These are phyloP conservation scores for Parapristionchus giblindavisi DNA, from an alignment of 2,888 invertebrate genomes.

Conservation along the genomic window DNA sequence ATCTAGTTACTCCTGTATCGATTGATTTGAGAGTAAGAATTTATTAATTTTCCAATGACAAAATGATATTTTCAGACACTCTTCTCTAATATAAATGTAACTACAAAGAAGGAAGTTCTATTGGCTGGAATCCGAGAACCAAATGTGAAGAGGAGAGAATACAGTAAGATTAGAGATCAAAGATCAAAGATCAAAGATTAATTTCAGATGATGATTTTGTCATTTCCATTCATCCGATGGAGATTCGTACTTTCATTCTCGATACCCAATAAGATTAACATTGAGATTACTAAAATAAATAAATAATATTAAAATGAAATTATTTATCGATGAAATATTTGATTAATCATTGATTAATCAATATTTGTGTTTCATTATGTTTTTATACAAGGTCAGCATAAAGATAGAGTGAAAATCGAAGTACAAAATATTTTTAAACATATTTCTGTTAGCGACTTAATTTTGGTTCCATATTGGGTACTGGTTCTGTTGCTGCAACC, in stretches of 20 bases:
- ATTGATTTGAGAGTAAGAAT: constrained; percentile 69
- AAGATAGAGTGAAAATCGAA: too few relatives aligned
- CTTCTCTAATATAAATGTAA: constrained; percentile 48
- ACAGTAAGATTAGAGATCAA: constrained; percentile 2
- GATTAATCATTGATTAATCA: too few relatives aligned
- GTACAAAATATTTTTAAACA: too few relatives aligned
- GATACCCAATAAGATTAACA: neutral
- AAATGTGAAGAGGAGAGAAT: neutral
- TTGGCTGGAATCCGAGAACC: constrained; percentile 47
- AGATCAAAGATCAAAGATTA: neutral
- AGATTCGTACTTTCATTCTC: constrained; percentile 49
- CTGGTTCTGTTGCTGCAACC: too few relatives aligned
- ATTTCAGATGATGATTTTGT: constrained; percentile 9
- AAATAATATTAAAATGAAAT: too few relatives aligned
- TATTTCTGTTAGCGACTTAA: too few relatives aligned
- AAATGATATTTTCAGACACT: constrained; percentile 43
- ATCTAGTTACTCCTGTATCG: constrained; percentile 67
- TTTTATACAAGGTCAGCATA: too few relatives aligned
- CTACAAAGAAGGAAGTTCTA: constrained; percentile 42
- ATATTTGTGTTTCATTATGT: too few relatives aligned
- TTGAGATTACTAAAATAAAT: too few relatives aligned
- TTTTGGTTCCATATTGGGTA: too few relatives aligned
- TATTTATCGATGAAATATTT: constrained; percentile 1
- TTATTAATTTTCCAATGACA: neutral
- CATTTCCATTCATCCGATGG: constrained; percentile 46